These are phyloP conservation scores for Dusona sp. DNA, from an alignment of 2,888 invertebrate species.

Conservation along the genomic window DNA sequence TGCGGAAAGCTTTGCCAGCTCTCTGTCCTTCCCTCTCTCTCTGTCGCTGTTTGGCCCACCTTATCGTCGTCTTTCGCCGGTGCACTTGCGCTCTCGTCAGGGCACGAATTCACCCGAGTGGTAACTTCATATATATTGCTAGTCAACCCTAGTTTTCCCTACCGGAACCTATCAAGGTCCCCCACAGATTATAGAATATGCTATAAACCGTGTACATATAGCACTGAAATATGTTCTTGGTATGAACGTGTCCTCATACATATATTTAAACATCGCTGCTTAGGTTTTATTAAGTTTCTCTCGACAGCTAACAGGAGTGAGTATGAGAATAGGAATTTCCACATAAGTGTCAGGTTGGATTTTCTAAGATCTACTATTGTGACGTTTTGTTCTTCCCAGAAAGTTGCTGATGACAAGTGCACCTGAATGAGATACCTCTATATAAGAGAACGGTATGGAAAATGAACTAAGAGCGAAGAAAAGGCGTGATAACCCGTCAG, in stretches of 20 bases:
- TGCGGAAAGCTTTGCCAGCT: conserved; percentile 54
- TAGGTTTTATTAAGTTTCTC: conserved; percentile 43
- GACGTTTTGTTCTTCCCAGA: not conserved
- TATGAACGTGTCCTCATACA: not conserved
- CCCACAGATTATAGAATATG: conserved; percentile 4
- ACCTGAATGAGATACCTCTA: not conserved
- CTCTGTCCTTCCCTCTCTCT: conserved; percentile 5
- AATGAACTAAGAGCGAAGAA: conserved; percentile 11
- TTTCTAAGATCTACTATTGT: conserved; percentile 7
- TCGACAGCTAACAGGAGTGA: conserved; percentile 26
- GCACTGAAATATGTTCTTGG: conserved; percentile 50
- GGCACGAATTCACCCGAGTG: conserved; percentile 48
- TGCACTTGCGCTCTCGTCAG: conserved; percentile 23
- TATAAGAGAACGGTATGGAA: not conserved
- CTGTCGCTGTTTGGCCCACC: not conserved
- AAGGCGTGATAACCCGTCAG: not conserved
- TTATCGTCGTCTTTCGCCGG: conserved; percentile 15
- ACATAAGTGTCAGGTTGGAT: conserved; percentile 29
- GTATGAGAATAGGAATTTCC: conserved; percentile 35
- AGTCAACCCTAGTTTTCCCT: conserved; percentile 52
- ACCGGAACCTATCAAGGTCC: conserved; percentile 26
- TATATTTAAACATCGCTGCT: not conserved
- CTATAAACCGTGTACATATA: not conserved
- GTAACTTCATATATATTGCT: conserved; percentile 58
- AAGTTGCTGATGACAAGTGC: not conserved